Percentiles rank a stretch among this genome's conserved stretches.
Evolutionary conservation across 2,113 vertebrate species (phyloP).

Genomic region (Coryphaenoides rupestris): DNA sequence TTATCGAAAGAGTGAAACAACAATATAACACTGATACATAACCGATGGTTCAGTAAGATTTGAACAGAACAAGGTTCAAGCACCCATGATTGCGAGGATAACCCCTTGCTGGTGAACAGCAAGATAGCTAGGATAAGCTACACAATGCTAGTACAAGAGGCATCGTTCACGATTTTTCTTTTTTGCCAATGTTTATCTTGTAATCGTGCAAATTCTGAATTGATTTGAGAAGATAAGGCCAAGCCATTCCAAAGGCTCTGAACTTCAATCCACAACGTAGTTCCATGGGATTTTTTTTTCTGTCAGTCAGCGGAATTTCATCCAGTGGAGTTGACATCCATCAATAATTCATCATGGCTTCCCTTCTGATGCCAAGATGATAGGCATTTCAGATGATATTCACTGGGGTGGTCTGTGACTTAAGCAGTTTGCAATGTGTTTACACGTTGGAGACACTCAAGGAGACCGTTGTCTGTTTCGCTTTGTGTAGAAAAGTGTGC

Average conservation of each 20-base stretch:
- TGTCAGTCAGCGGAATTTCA: constrained; percentile 39
- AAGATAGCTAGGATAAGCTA: too few relatives aligned
- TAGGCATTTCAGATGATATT: constrained; percentile 55
- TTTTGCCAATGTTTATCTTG: too few relatives aligned
- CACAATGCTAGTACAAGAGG: too few relatives aligned
- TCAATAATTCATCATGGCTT: constrained; percentile 60
- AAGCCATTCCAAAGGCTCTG: constrained; percentile 42
- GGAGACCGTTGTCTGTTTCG: constrained; percentile 32
- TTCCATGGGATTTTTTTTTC: constrained; percentile 25
- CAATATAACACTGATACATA: too few relatives aligned
- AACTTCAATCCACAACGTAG: constrained; percentile 45
- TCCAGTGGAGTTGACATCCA: constrained; percentile 38
- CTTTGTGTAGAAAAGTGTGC: too few relatives aligned
- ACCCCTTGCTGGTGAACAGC: too few relatives aligned
- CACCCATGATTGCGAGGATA: too few relatives aligned
- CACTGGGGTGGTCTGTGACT: constrained; percentile 50
- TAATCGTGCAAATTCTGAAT: too few relatives aligned
- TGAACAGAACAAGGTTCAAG: too few relatives aligned
- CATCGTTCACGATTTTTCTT: too few relatives aligned
- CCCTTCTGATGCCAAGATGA: constrained; percentile 48
- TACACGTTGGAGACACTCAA: constrained; percentile 21
- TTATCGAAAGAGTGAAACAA: too few relatives aligned
- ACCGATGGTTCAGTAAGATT: too few relatives aligned
- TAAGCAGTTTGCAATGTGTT: constrained; percentile 44
- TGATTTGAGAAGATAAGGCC: not conserved